Evolutionary conservation across 1,140 invertebrate species (phyloP), one percentile per base, ranked within the genome.

Genomic region (Caenorhabditis brenneri): DNA sequence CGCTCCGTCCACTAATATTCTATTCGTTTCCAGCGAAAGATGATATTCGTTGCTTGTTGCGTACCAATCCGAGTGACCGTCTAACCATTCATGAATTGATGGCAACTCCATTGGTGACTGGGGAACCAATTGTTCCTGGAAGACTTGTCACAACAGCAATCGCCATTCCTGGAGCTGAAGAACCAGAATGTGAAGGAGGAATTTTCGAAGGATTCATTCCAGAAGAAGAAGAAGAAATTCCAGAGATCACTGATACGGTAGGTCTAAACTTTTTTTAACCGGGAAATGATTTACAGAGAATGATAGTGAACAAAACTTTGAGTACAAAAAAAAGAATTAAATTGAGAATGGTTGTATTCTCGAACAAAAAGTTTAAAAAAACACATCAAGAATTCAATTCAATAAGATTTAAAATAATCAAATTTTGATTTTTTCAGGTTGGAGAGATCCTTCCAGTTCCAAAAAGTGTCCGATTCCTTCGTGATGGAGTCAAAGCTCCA

Each of bases 1-100:
- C 36, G 42, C 16, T 53, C 60, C 36, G 2, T 39, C 7, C 16
- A 9, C 33, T 27, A 55, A 80, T 19, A 39, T 33, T 5, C 9
- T 27, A 1, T 16, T 86, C 2, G 84, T 84, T 91, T 91, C 33
- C 88, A 93, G 93, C 97, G 0, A 97, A 98, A 92, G 95, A 96
- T 91, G 93, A 98, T 49, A 98, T 99, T 84, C 94, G 94, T 88
- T 95, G 95, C 46, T 95, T 98, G 94, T 92, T 99, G 1, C 95
- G 94, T 86, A 96, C 97, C 19, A 95, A 97, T 91, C 96, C 96
- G 15, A 94, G 94, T 9, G 94, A 96, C 88, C 93, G 97, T 87
- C 91, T 97, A 7, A 94, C 94, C 12, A 98, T 99, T 89, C 94
- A 95, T 86, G 93, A 96, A 91, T 96, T 99, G 15, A 94, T 96